A percentile compares a stretch with the other conserved stretches of the same genome.
phyloP scores from a whole-genome alignment of 2,888 invertebrate genomes.

The Andricus quercusramuli region DNA sequence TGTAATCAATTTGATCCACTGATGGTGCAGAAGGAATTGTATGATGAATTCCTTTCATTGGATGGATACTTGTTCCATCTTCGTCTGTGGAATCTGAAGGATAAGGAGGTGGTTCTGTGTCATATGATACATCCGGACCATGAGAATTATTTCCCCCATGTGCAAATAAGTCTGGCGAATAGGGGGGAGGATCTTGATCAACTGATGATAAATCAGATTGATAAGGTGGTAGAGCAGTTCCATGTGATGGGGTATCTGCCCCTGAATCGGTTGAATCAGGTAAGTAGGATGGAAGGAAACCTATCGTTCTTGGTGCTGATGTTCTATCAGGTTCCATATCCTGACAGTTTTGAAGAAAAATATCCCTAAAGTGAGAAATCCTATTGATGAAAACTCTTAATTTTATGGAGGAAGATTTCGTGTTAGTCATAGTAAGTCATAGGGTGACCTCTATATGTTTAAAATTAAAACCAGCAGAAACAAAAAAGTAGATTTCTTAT shows the following conservation, averaged over 20 bases:
- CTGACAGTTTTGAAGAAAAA: not conserved
- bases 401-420: too few relatives aligned
- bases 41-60: not conserved
- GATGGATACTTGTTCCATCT: not conserved
- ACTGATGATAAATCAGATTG: not conserved
- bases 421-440: too few relatives aligned
- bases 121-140: not conserved
- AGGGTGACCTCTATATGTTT: too few relatives aligned
- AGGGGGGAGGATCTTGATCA: constrained; percentile 15
- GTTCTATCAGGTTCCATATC: not conserved
- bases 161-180: not conserved
- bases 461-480: too few relatives aligned
- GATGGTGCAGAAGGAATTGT: constrained; percentile 20
- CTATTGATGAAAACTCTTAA: too few relatives aligned
- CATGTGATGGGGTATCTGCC: not conserved
- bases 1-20: constrained; percentile 21
- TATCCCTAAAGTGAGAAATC: too few relatives aligned
- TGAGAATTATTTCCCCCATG: not conserved
- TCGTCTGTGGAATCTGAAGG: constrained; percentile 6
- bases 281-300: constrained; percentile 2
- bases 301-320: not conserved
- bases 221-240: not conserved
- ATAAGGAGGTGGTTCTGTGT: constrained; percentile 9
- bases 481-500: too few relatives aligned
- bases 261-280: constrained; percentile 1